Evolutionary conservation across 2,113 vertebrate genomes (phyloP).

Genomic region (Mugil cephalus): DNA sequence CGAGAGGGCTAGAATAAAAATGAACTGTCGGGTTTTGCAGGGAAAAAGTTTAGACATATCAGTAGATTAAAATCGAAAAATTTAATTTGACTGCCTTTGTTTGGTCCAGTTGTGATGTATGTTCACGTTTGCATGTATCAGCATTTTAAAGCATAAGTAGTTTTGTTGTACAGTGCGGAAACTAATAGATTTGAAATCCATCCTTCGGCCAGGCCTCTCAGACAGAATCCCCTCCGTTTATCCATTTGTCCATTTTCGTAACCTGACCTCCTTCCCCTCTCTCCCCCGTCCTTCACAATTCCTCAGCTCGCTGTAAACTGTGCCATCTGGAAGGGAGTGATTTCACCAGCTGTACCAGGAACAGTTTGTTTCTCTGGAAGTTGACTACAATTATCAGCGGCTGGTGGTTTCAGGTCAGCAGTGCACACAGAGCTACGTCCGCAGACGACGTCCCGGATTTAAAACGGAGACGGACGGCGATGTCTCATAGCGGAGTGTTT

Average conservation of each 20-base stretch:
- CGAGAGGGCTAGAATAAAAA: too few relatives aligned
- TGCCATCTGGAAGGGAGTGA: slow-evolving; percentile 57
- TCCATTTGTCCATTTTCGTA: background rate
- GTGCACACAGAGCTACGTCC: slow-evolving; percentile 19
- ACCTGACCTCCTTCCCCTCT: background rate
- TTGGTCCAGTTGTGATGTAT: background rate
- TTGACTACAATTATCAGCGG: slow-evolving; percentile 59
- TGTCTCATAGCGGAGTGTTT: background rate
- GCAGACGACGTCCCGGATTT: background rate
- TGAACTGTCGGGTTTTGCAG: too few relatives aligned
- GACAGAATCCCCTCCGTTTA: background rate
- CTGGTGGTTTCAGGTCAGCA: slow-evolving; percentile 64
- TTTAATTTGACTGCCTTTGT: too few relatives aligned
- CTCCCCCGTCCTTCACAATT: slow-evolving; percentile 13
- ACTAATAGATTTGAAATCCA: background rate
- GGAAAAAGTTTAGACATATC: too few relatives aligned
- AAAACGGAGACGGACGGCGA: too few relatives aligned
- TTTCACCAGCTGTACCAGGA: slow-evolving; percentile 62
- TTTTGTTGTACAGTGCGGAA: background rate
- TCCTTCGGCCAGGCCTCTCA: background rate
- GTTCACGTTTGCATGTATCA: too few relatives aligned
- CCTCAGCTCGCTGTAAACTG: slow-evolving; percentile 6
- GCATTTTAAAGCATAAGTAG: too few relatives aligned
- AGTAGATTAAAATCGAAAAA: too few relatives aligned
- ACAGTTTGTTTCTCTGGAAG: slow-evolving; percentile 53